phyloP scores from a whole-genome alignment of 2,113 vertebrate genomes.

The Bungarus multicinctus region DNA sequence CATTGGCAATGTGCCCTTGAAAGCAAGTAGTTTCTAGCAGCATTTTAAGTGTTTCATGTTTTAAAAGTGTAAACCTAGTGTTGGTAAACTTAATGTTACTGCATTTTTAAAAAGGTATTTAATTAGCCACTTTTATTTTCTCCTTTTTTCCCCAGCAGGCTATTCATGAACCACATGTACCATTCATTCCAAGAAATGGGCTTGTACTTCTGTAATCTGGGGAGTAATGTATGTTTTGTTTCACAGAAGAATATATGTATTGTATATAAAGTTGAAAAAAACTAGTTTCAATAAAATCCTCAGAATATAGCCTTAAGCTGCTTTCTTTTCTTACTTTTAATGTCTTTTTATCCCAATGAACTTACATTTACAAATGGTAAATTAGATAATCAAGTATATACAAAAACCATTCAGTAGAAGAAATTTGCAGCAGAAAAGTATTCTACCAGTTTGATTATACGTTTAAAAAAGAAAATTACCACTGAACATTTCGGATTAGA shows the following conservation, averaged over 20 bases:
- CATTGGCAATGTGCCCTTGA: background rate
- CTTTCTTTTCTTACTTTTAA: background rate
- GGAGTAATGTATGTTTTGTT: background rate
- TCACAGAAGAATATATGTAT: background rate
- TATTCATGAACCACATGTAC: background rate
- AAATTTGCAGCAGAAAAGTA: background rate
- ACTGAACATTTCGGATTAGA: background rate
- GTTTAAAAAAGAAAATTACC: slow-evolving; percentile 34
- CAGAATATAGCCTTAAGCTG: background rate
- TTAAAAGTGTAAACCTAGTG: background rate
- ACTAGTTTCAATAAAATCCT: background rate
- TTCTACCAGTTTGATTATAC: slow-evolving; percentile 18
- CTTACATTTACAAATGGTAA: background rate
- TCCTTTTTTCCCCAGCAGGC: background rate
- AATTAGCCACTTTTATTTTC: background rate
- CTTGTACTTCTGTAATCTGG: background rate
- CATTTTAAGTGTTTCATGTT: background rate
- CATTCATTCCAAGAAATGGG: background rate
- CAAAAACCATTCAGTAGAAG: background rate
- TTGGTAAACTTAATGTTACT: background rate
- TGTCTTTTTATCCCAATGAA: background rate
- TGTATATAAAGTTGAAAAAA: background rate
- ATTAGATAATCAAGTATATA: background rate
- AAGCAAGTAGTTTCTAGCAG: background rate
- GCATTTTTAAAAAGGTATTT: background rate